Evolutionary conservation across 2,888 invertebrate genomes (phyloP).

Genomic region (Leptinotarsa juncta): DNA sequence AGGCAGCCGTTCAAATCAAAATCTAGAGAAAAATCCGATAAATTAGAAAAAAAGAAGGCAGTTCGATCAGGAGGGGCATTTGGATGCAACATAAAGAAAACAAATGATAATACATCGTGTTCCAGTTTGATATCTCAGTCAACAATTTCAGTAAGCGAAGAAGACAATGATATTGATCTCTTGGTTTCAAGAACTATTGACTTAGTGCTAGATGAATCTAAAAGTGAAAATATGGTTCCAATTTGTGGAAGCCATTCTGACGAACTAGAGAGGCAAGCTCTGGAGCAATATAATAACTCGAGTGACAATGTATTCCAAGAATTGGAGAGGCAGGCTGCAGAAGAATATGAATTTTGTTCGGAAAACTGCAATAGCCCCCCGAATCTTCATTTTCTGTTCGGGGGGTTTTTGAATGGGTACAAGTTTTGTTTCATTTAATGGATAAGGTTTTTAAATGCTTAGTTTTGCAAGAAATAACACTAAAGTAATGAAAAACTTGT

Average conservation of each 20-base stretch:
- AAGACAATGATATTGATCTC: slow-evolving; percentile 46
- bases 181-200: slow-evolving; percentile 49
- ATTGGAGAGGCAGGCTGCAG: slow-evolving; percentile 75
- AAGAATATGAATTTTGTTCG: slow-evolving; percentile 69
- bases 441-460: slow-evolving; percentile 45
- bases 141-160: slow-evolving; percentile 29
- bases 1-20: slow-evolving; percentile 32
- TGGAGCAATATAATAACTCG: slow-evolving; percentile 70
- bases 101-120: slow-evolving; percentile 30
- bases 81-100: slow-evolving; percentile 29
- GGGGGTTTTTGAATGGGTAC: slow-evolving; percentile 48
- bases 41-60: slow-evolving; percentile 31
- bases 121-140: slow-evolving; percentile 34
- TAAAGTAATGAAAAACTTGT: slow-evolving; percentile 28
- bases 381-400: slow-evolving; percentile 49
- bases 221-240: slow-evolving; percentile 47
- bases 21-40: slow-evolving; percentile 35
- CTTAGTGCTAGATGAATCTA: slow-evolving; percentile 51
- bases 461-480: slow-evolving; percentile 34
- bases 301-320: slow-evolving; percentile 73
- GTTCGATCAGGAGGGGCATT: slow-evolving; percentile 27
- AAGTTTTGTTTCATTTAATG: slow-evolving; percentile 42
- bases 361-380: slow-evolving; percentile 57
- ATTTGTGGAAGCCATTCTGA: slow-evolving; percentile 61
- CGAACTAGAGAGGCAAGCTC: slow-evolving; percentile 71